Percentiles rank a stretch among this genome's conserved stretches.
These are phyloP conservation scores for Callaeas wilsoni DNA, from an alignment of 2,113 vertebrate genomes.

Conservation along the genomic window DNA sequence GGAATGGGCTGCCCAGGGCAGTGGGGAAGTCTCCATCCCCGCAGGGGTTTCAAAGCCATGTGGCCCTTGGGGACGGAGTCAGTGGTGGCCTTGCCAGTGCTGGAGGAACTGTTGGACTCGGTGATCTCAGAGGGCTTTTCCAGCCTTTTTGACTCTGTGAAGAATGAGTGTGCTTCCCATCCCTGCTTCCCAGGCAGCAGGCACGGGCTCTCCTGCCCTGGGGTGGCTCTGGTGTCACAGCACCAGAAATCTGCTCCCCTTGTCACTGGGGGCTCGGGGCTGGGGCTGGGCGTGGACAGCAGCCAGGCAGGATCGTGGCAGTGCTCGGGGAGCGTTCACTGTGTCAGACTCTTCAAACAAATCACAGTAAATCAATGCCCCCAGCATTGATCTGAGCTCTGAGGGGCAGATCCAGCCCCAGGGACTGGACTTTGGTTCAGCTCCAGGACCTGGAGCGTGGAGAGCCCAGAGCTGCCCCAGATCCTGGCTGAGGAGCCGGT, in stretches of 20 bases:
- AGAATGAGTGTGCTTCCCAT: not conserved
- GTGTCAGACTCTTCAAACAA: not conserved
- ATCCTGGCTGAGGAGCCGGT: fast-evolving
- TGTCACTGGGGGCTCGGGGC: fast-evolving
- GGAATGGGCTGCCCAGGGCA: not conserved
- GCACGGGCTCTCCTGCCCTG: not conserved
- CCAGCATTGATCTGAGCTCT: not conserved
- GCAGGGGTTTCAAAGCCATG: not conserved
- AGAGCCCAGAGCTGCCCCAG: not conserved
- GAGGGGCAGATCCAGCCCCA: not conserved
- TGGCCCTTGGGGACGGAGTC: not conserved
- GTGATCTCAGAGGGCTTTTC: not conserved
- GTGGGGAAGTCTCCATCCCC: not conserved
- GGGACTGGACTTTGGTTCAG: not conserved
- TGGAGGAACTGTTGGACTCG: fast-evolving
- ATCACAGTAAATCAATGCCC: not conserved
- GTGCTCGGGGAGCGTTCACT: not conserved
- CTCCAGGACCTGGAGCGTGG: fast-evolving
- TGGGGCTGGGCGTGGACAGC: fast-evolving
- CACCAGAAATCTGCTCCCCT: not conserved
- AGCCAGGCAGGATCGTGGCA: not conserved
- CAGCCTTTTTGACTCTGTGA: not conserved
- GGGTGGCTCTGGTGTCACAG: not conserved
- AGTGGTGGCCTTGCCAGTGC: not conserved
- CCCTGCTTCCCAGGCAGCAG: not conserved